Evolutionary conservation across 2,797 vertebrate genomes (phyloP).

Genomic region (Poecilia wingei): DNA sequence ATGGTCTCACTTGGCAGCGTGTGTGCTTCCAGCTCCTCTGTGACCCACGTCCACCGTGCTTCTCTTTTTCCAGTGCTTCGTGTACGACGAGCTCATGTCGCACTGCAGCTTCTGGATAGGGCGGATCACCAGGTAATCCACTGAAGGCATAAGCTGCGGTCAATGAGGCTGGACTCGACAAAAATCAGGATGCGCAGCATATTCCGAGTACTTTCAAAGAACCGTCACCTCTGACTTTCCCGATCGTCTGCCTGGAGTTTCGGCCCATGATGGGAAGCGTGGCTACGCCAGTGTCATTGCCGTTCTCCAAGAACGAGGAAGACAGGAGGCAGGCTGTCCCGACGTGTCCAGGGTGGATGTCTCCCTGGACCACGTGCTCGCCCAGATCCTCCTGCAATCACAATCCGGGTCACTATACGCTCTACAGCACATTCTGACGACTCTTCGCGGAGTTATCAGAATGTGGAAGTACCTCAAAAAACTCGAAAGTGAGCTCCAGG

Average conservation of each 20-base stretch:
- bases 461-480: constrained; percentile 88
- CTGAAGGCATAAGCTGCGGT: constrained; percentile 70
- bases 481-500: constrained; percentile 95
- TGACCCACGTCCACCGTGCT: constrained; percentile 93
- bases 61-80: constrained; percentile 93
- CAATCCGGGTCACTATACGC: background rate
- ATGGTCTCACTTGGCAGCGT: constrained; percentile 87
- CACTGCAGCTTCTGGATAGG: constrained; percentile 86
- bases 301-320: constrained; percentile 88
- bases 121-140: constrained; percentile 94
- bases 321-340: constrained; percentile 95
- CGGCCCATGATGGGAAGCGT: constrained; percentile 96
- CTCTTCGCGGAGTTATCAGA: background rate
- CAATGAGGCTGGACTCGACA: background rate
- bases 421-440: background rate
- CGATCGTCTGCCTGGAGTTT: constrained; percentile 92
- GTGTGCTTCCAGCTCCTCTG: constrained; percentile 93
- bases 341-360: constrained; percentile 87
- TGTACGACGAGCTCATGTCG: constrained; percentile 90
- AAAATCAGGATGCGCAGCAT: background rate
- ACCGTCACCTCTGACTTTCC: constrained; percentile 92
- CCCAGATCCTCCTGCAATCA: constrained; percentile 89
- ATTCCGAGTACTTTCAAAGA: background rate
- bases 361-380: constrained; percentile 88
- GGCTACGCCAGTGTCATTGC: constrained; percentile 87